Percentiles rank a stretch among this genome's conserved stretches.
Conservation (phyloP, 2,113 vertebrate genomes). For the Plecotus auritus region DNA sequence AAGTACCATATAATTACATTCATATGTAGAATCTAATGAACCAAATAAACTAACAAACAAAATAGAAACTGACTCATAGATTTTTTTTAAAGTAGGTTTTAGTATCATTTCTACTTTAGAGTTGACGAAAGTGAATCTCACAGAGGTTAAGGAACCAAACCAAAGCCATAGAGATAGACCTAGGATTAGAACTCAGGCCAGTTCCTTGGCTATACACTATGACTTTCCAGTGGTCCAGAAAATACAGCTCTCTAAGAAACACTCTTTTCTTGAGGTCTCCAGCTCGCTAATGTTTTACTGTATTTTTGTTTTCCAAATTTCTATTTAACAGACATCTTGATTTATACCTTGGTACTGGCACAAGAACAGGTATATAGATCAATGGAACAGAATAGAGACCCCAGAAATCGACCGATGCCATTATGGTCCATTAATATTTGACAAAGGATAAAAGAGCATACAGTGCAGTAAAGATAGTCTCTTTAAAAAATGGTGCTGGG, state of each 20-base stretch:
- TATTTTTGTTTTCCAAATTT: slow-evolving; percentile 32
- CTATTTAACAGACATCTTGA: slow-evolving; percentile 8
- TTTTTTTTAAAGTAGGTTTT: background rate
- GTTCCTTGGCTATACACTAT: background rate
- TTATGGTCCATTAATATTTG: background rate
- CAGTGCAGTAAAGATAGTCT: background rate
- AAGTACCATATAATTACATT: background rate
- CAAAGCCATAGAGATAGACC: background rate
- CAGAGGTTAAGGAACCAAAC: slow-evolving; percentile 3
- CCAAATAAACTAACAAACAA: background rate
- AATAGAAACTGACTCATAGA: background rate
- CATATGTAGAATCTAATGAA: background rate
- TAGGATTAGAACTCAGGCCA: background rate
- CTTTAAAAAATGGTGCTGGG: background rate
- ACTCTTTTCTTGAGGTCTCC: background rate
- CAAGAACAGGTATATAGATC: background rate
- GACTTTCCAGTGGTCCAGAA: background rate
- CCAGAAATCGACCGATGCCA: background rate
- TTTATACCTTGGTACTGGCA: background rate
- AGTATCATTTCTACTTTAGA: background rate
- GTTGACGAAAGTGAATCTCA: slow-evolving; percentile 22
- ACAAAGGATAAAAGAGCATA: background rate
- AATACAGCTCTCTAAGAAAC: background rate
- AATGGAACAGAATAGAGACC: background rate
- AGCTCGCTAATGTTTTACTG: slow-evolving; percentile 1